phyloP scores from a whole-genome alignment of 2,113 vertebrate species.

The Thermophis baileyi region DNA sequence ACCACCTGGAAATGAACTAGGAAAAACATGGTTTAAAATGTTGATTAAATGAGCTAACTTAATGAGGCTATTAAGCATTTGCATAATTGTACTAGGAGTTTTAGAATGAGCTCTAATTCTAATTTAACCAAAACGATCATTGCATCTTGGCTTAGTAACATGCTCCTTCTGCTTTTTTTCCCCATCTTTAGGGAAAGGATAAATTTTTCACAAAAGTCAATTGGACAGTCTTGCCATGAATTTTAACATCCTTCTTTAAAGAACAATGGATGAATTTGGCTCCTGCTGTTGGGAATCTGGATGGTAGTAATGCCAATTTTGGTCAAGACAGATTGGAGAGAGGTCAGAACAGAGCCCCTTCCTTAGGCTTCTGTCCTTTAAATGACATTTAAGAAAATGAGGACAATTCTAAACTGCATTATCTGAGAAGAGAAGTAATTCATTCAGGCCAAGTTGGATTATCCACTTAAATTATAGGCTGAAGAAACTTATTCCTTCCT shows the following conservation, averaged over 20 bases:
- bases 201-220: background rate
- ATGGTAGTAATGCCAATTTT: background rate
- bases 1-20: constrained; percentile 17
- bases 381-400: background rate
- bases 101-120: constrained; percentile 22
- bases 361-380: background rate
- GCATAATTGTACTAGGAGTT: constrained; percentile 10
- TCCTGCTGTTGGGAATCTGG: background rate
- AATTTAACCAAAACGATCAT: constrained; percentile 13
- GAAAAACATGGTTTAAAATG: constrained; percentile 17
- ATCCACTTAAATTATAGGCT: background rate
- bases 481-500: background rate
- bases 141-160: background rate
- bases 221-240: background rate
- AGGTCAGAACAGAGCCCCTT: background rate
- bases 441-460: background rate
- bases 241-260: background rate
- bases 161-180: constrained; percentile 7
- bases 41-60: constrained; percentile 24
- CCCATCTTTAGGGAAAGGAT: constrained; percentile 11
- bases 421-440: background rate
- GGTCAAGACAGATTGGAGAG: background rate
- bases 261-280: background rate
- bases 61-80: constrained; percentile 15
- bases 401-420: background rate